These are phyloP conservation scores for Listronotus oregonensis DNA, from an alignment of 1,140 invertebrate species.

Conservation along the genomic window DNA sequence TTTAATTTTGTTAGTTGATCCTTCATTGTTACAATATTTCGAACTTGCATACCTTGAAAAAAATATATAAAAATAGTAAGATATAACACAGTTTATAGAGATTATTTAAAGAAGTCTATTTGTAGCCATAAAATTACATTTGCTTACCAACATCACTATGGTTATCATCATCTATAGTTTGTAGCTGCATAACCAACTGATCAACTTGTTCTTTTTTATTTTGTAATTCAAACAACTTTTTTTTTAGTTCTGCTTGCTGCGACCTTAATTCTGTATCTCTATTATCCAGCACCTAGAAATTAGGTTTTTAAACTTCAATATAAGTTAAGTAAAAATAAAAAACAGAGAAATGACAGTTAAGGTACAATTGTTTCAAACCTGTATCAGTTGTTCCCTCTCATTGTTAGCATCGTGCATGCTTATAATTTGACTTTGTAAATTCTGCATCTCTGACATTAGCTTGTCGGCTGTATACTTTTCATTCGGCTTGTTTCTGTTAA, in stretches of 20 bases:
- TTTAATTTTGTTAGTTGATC: slow-evolving; percentile 53
- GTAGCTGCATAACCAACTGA: slow-evolving; percentile 53
- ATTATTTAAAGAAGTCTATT: too few species aligned
- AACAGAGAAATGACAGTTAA: background rate
- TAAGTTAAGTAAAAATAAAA: background rate
- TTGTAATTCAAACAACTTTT: slow-evolving; percentile 54
- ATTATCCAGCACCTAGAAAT: slow-evolving; percentile 47
- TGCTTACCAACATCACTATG: slow-evolving; percentile 47
- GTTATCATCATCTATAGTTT: slow-evolving; percentile 47
- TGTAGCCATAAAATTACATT: too few species aligned
- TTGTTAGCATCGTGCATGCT: slow-evolving; percentile 48
- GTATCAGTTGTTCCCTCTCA: slow-evolving; percentile 49
- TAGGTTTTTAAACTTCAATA: background rate
- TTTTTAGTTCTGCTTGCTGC: slow-evolving; percentile 53
- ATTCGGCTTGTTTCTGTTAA: slow-evolving; percentile 31
- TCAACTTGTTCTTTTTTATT: slow-evolving; percentile 55
- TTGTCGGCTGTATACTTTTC: slow-evolving; percentile 32
- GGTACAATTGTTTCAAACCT: background rate
- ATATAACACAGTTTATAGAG: too few species aligned
- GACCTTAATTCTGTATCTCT: slow-evolving; percentile 51
- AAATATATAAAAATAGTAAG: too few species aligned
- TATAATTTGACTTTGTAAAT: slow-evolving; percentile 49
- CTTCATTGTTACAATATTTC: slow-evolving; percentile 54
- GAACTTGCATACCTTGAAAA: slow-evolving; percentile 45
- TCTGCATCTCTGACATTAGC: slow-evolving; percentile 42